Base-by-base conservation (phyloP, 2,797 vertebrate genomes). In the Sebastes glaucus region DNA sequence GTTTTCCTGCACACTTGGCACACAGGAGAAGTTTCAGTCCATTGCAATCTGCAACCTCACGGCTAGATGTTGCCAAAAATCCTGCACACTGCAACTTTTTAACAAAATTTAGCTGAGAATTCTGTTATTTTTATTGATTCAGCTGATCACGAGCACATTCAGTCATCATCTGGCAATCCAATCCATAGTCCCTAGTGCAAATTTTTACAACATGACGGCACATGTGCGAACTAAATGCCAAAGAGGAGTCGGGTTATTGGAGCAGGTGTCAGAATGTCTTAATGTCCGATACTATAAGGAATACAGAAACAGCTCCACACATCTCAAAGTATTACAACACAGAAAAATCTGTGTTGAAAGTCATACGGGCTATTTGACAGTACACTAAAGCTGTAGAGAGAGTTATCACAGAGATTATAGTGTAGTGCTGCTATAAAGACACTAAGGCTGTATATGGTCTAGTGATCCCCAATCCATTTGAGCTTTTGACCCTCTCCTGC, bases 401-500 rank as follows among this genome's bases (percentile, higher is more conserved):
- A 53, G 49, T 18, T 49, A 18, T 49, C 46, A 20, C 46, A 49
- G 46, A 49, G 46, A 49, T 49, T 49, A 49, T 49, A 20, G 16
- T 62, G 32, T 38, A 56, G n/a, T 57, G 20, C 46, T 55, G 33
- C 13, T 67, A 55, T 59, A 63, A 46, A 30, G 38, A 65, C 67
- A 70, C 20, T 28, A 30, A 74, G 56, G 53, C 82, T 71, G 61
- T 65, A 75, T 79, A 64, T 73, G 78, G 56, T 77, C 57, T 25
- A 13, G 64, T 81, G 78, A 84, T 81, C 62, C 35, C 33, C 7
- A 11, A 60, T 71, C 23, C 49, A 20, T 82, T 57, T 77, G 57
- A 84, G 66, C 61, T 4, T 62, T 20, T 89, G 74, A 90, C 89
- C 90, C 77, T 77, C 3, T 75, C 63, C 49, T 90, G 61, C 79